These are phyloP conservation scores for Tichodroma muraria DNA, from an alignment of 2,113 vertebrate genomes.

Conservation along the genomic window DNA sequence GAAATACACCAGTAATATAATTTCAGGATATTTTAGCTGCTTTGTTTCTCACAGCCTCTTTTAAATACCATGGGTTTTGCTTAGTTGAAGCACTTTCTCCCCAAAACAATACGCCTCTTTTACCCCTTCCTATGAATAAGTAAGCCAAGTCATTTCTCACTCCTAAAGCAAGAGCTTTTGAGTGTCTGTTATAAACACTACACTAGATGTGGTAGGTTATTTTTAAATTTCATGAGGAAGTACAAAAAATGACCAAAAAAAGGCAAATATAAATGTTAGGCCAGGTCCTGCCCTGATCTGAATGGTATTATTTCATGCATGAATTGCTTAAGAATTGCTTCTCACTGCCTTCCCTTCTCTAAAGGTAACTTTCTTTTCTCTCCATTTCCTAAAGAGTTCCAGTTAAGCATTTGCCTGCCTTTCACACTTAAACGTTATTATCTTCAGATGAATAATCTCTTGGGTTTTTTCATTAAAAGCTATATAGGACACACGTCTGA, in stretches of 20 bases:
- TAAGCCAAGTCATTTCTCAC: not conserved
- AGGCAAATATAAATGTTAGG: not conserved
- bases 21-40: slow-evolving; percentile 11
- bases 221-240: slow-evolving; percentile 1
- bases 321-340: not conserved
- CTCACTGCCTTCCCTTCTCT: not conserved
- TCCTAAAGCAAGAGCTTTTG: not conserved
- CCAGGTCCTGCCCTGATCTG: not conserved
- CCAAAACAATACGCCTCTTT: not conserved
- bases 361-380: not conserved
- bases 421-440: not conserved
- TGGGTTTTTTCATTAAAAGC: not conserved
- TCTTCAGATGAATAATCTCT: not conserved
- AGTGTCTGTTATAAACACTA: not conserved
- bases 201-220: not conserved
- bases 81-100: not conserved
- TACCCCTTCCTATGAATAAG: not conserved
- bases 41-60: slow-evolving; percentile 5
- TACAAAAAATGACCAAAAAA: not conserved
- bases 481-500: not conserved
- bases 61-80: not conserved
- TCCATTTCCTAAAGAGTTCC: not conserved
- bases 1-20: slow-evolving; percentile 10
- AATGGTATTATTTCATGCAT: not conserved
- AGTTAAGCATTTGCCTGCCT: not conserved